Evolutionary conservation across 2,888 invertebrate species (phyloP), one percentile per base, ranked within the genome.

Genomic region (Cremastinae sp.): DNA sequence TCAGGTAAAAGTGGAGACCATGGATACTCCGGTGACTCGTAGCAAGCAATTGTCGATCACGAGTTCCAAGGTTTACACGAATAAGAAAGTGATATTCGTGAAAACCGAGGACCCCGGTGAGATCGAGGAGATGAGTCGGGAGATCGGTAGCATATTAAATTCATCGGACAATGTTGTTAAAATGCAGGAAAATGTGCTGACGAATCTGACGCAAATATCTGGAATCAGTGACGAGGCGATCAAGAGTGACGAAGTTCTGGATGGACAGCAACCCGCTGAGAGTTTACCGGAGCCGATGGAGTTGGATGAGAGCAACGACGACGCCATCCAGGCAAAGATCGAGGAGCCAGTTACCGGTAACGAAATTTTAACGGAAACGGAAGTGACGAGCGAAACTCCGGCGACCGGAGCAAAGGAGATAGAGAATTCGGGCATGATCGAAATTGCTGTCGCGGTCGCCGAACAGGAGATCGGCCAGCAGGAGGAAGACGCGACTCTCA

Each of bases 101-200:
- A 89, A 88, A 37, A 41, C 83, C 0, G 86, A 87, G 5, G 83
- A 84, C 10, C 74, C 80, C 0, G 69, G 78, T 1, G 81, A 80
- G 8, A 87, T 87, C 0, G 89, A 89, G 5, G 88, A 89, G 47
- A 90, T 89, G 88, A 88, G 84, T 45, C 83, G 86, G 1, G 89
- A 89, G 61, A 78, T 90, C 0, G 88, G 84, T 51, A 88, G 80
- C 64, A 90, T 90, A 66, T 79, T 90, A 1, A 87, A 89, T 56
- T 86, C 89, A 0, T 82, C 88, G 0, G 89, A 89, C 0, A 83
- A 79, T 3, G 87, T 87, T 0, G 88, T 85, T 0, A 89, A 89
- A 51, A 89, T 89, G 85, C 89, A 89, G 43, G 88, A 89, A 55
- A 86, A 83, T 10, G 86, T 88, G 8, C 56, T 89, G 9, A 86